Conservation (phyloP, 2,888 invertebrate genomes). For the Drosophila nr. perissopoda region DNA sequence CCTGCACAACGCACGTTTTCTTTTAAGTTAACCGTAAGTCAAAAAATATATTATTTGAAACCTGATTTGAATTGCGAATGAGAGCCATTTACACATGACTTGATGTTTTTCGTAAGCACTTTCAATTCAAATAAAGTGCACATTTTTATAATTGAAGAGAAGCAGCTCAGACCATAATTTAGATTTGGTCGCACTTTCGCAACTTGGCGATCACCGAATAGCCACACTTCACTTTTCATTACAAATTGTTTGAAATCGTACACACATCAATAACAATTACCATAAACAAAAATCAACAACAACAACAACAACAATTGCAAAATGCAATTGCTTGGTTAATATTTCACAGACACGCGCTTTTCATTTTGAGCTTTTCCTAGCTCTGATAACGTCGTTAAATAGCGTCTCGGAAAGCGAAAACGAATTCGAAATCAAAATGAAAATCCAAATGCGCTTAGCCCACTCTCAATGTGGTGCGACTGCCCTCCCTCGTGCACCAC, state of each 20-base stretch:
- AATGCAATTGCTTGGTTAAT: conserved; percentile 58
- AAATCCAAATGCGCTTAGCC: conserved; percentile 23
- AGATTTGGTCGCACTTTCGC: conserved; percentile 73
- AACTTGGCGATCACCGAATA: conserved; percentile 38
- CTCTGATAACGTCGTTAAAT: conserved; percentile 80
- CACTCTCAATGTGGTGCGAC: background rate
- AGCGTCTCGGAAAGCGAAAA: conserved; percentile 65
- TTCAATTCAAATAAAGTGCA: background rate
- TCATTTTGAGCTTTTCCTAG: conserved; percentile 49
- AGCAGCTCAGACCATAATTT: conserved; percentile 18
- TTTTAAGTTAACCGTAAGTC: background rate
- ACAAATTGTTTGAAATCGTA: conserved; percentile 33
- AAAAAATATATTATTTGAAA: background rate
- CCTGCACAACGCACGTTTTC: background rate
- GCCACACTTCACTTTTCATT: conserved; percentile 73
- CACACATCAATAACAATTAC: conserved; percentile 15
- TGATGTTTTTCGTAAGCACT: background rate
- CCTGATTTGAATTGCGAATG: background rate
- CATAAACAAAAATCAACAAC: conserved; percentile 7
- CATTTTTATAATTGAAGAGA: background rate
- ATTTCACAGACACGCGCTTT: conserved; percentile 65
- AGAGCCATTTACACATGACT: background rate
- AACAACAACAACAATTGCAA: background rate
- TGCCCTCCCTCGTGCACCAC: background rate
- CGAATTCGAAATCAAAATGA: conserved; percentile 42